Evolutionary conservation across 2,888 invertebrate species (phyloP), one percentile per base, ranked within the genome.

Genomic region (Sphaerophoria rueppellii): DNA sequence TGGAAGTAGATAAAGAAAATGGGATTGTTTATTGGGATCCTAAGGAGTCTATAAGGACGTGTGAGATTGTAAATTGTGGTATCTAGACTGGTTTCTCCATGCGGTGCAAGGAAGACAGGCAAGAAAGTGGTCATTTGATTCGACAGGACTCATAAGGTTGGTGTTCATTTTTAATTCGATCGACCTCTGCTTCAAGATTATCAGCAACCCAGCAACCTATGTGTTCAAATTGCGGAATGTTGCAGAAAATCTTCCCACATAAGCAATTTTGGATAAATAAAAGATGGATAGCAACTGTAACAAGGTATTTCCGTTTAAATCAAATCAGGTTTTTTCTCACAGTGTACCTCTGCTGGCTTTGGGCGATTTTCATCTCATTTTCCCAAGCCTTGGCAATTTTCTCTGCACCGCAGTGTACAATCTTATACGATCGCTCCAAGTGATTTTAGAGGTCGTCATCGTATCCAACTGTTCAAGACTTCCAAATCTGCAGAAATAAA

Each of bases 381-480:
- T 70, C 57, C 16, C 70, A 70, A 58, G 57, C 12, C 6, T 46
- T 43, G 46, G 35, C 35, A 55, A 11, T 57, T 50, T 16, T 57
- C 11, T 50, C 24, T 57, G 70, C 34, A 40, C 72, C 14, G 35
- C 65, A 65, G 65, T 50, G 54, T 48, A 65, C 35, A 43, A 46
- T 63, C 65, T 67, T 4, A 0, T 9, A 32, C 81, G 85, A 85
- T 85, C 55, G 73, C 35, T 58, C 24, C 32, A 57, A 80, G 57
- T 65, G 81, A 81, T 85, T 85, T 57, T 57, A 76, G 63, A 85
- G 83, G 83, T 85, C 80, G 83, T 76, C 75, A 50, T 58, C 34
- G 52, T 24, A 57, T 55, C 40, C 75, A 43, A 43, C 74, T 58
- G 70, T 48, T 43, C 67, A 67, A 67, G 67, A 67, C 67, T 9